Evolutionary conservation across 2,797 vertebrate genomes (phyloP), one percentile per base, ranked within the genome.

Genomic region (Cyclopterus lumpus): DNA sequence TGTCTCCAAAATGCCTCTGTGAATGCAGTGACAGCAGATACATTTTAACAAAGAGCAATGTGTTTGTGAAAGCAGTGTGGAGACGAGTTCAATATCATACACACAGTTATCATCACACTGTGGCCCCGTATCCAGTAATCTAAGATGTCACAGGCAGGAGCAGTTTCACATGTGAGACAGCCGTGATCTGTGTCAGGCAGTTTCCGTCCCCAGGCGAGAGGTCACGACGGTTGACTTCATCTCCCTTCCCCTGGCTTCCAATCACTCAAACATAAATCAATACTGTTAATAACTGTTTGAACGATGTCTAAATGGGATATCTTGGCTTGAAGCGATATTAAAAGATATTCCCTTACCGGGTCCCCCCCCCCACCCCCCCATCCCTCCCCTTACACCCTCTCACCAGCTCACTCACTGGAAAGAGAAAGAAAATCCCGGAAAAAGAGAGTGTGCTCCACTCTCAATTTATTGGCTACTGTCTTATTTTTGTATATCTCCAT

Each of bases 211-310:
- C 80, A 81, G 94, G 93, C 92, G 75, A 91, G 86, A 86, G 90
- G 91, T 93, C 93, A 91, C 89, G 90, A 93, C 77, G 90, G 92
- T 91, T 93, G 92, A 93, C 91, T 93, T 93, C 88, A 93, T 93
- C 90, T 92, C 67, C 91, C 36, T 7, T 93, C 92, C 93, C 89
- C 90, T 88, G 86, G 89, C 91, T 80, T 88, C 91, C 91, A 93
- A 95, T 94, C 91, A 93, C 91, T 95, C 94, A 94, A 92, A 94
- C 93, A 94, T 93, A 94, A 95, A 95, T 95, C 94, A 95, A 95
- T 95, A 95, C 91, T 89, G 93, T 94, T 95, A 95, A 95, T 95
- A 95, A 95, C 92, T 92, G 92, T 91, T 91, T 93, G 93, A 92
- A 94, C 92, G 85, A 94, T 94, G 94, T 95, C 94, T 95, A 95